These are phyloP conservation scores for Ptilonorhynchus violaceus DNA, from an alignment of 2,113 vertebrate genomes.

Conservation along the genomic window DNA sequence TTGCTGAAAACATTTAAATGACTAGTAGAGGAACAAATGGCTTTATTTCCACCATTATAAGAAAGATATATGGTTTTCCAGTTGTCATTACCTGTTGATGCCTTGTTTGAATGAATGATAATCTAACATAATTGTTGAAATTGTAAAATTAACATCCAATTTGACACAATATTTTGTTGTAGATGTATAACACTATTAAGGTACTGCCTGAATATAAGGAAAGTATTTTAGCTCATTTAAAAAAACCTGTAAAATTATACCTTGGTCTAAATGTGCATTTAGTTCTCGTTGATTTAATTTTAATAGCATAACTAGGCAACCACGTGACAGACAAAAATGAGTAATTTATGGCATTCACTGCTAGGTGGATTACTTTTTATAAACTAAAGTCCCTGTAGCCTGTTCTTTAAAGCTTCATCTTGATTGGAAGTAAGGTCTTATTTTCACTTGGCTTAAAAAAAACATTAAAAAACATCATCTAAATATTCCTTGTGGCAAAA, in stretches of 20 bases:
- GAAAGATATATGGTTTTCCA: neutral
- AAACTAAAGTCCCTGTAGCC: neutral
- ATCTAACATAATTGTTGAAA: neutral
- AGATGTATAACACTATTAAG: neutral
- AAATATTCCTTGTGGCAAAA: neutral
- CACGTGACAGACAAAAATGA: neutral
- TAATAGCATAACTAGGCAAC: neutral
- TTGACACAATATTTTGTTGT: neutral
- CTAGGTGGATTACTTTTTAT: neutral
- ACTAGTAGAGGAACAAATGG: neutral
- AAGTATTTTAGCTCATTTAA: neutral
- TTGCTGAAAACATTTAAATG: neutral
- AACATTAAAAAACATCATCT: neutral
- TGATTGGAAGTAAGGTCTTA: neutral
- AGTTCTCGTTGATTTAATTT: neutral
- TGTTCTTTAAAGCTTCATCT: neutral
- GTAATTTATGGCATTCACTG: neutral
- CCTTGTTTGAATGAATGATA: neutral
- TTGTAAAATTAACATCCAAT: neutral
- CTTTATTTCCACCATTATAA: neutral
- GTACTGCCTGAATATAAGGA: neutral
- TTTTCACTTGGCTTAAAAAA: neutral
- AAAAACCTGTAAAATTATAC: neutral
- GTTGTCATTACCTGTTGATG: neutral
- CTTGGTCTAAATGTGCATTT: neutral